These are phyloP conservation scores for Channa argus DNA, from an alignment of 2,113 vertebrate species.

Conservation along the genomic window DNA sequence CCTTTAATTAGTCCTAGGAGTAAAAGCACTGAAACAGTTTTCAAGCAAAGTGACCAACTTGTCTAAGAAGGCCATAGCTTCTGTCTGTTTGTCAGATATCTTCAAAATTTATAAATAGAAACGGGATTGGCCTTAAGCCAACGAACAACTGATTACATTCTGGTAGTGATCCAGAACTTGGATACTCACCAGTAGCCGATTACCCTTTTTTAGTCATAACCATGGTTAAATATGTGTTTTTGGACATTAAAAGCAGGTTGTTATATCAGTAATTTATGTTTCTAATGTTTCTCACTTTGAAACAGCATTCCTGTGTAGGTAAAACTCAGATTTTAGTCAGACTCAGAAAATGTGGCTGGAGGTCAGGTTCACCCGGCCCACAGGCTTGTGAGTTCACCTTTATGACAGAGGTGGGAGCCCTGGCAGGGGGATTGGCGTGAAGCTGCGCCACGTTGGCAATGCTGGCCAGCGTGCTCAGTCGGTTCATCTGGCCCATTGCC, in stretches of 20 bases:
- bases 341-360: constrained; percentile 8
- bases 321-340: neutral
- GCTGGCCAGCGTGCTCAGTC: constrained; percentile 95
- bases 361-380: constrained; percentile 27
- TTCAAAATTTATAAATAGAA: constrained; percentile 43
- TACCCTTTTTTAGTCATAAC: constrained; percentile 22
- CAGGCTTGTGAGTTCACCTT: constrained; percentile 86
- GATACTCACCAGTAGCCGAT: constrained; percentile 8
- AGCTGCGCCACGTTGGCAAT: constrained; percentile 96
- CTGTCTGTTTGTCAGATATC: constrained; percentile 27
- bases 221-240: neutral
- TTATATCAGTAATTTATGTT: neutral
- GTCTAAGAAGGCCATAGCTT: constrained; percentile 4
- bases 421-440: constrained; percentile 87
- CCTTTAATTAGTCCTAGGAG: neutral
- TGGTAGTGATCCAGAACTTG: constrained; percentile 39
- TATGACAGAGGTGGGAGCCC: constrained; percentile 96
- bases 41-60: constrained; percentile 22
- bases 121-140: constrained; percentile 29
- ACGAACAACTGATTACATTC: constrained; percentile 45
- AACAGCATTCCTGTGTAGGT: neutral
- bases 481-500: constrained; percentile 99
- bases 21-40: neutral
- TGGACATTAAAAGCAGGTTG: neutral
- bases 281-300: neutral